Conservation (phyloP, 2,797 vertebrate species). For the Scolopax bukidnonensis region DNA sequence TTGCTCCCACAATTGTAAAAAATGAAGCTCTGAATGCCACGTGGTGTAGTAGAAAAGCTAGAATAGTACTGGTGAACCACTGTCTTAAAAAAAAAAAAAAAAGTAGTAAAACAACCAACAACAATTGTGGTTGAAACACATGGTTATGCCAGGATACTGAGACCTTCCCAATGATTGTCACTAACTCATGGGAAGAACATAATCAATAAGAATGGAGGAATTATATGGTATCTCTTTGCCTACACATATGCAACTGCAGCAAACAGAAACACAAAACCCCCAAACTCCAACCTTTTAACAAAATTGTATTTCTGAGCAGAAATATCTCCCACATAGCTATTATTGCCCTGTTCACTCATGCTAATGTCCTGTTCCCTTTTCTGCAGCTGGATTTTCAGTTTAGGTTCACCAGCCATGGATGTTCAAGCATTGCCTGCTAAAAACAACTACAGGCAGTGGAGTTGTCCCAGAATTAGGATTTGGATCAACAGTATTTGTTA, state of each 20-base stretch:
- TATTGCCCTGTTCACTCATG: neutral
- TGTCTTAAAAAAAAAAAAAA: neutral
- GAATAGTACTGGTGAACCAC: neutral
- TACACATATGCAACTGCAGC: fast-evolving
- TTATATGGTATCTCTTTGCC: neutral
- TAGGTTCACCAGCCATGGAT: neutral
- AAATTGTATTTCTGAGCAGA: neutral
- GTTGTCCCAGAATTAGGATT: neutral
- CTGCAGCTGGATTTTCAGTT: neutral
- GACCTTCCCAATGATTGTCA: neutral
- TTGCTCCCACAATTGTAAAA: neutral
- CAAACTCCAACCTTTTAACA: neutral
- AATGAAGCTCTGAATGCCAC: neutral
- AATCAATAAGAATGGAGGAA: neutral
- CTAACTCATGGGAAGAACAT: neutral
- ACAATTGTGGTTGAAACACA: neutral
- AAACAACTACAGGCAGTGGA: fast-evolving
- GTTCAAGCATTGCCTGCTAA: neutral
- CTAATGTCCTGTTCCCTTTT: neutral
- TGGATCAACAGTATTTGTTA: neutral
- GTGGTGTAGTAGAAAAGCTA: neutral
- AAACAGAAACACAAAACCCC: neutral
- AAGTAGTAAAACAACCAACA: neutral
- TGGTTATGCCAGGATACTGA: neutral
- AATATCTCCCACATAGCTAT: neutral